Evolutionary conservation across 2,888 invertebrate species (phyloP).

Genomic region (Caenorhabditis doughertyi): DNA sequence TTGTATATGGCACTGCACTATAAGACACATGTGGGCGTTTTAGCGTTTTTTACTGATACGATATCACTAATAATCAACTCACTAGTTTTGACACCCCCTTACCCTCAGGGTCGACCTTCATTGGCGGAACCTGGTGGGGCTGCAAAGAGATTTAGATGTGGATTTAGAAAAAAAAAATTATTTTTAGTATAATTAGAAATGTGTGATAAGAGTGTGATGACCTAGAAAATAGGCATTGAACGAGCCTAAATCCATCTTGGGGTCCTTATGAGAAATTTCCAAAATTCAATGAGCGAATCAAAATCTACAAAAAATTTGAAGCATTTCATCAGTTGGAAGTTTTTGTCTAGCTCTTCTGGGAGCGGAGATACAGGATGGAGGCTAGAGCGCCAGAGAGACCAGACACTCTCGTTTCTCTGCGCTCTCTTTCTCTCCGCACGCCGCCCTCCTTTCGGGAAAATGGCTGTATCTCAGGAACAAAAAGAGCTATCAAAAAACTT

Average conservation of each 20-base stretch:
- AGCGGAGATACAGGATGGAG: neutral
- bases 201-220: neutral
- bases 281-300: too few species aligned
- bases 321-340: neutral
- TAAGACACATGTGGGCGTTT: slow-evolving; percentile 45
- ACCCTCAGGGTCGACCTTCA: slow-evolving; percentile 68
- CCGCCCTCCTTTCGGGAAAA: too few species aligned
- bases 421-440: neutral
- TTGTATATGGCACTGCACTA: slow-evolving; percentile 57
- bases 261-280: too few species aligned
- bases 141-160: slow-evolving; percentile 53
- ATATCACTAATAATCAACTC: slow-evolving; percentile 43
- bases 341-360: neutral
- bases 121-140: slow-evolving; percentile 72
- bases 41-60: neutral
- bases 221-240: neutral
- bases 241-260: too few species aligned
- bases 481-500: neutral
- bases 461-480: neutral
- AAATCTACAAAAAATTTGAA: neutral
- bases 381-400: too few species aligned
- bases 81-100: slow-evolving; percentile 70
- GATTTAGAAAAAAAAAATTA: neutral
- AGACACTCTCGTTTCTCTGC: neutral
- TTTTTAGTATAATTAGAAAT: neutral